Conservation (phyloP, 2,888 invertebrate species). For the Megamerina dolium region DNA sequence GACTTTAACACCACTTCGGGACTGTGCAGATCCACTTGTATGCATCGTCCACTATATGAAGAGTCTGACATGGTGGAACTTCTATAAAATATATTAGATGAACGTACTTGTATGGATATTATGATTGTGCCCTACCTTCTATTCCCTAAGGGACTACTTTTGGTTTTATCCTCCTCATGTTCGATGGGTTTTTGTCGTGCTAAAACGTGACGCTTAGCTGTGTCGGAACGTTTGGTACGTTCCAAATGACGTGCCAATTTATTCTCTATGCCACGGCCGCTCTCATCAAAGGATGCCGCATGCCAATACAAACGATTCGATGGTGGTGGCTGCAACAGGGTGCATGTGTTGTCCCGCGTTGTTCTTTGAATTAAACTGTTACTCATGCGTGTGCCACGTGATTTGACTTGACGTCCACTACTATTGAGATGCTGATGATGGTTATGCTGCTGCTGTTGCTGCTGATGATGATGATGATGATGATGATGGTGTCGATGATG, state of each 20-base stretch:
- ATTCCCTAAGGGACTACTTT: slow-evolving; percentile 34
- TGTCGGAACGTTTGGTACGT: slow-evolving; percentile 55
- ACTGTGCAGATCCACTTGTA: slow-evolving; percentile 47
- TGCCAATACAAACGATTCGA: slow-evolving; percentile 60
- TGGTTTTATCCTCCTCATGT: slow-evolving; percentile 58
- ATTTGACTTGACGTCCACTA: slow-evolving; percentile 37
- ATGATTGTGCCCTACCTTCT: slow-evolving; percentile 32
- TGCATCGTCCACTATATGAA: slow-evolving; percentile 44
- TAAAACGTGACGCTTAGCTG: slow-evolving; percentile 67
- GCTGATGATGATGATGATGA: slow-evolving; percentile 21
- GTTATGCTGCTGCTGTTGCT: slow-evolving; percentile 20
- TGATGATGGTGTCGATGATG: slow-evolving; percentile 31
- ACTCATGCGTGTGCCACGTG: slow-evolving; percentile 37
- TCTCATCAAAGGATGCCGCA: slow-evolving; percentile 77
- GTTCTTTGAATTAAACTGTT: slow-evolving; percentile 44
- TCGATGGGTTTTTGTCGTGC: slow-evolving; percentile 70
- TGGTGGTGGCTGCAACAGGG: slow-evolving; percentile 57
- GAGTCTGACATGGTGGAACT: slow-evolving; percentile 48
- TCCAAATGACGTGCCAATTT: slow-evolving; percentile 51
- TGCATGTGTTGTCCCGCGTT: slow-evolving; percentile 44
- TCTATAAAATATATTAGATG: slow-evolving; percentile 20
- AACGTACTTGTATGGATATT: background rate
- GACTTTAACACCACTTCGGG: slow-evolving; percentile 45
- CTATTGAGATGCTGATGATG: slow-evolving; percentile 22
- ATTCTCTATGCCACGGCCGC: slow-evolving; percentile 48